These are phyloP conservation scores for Eupithecia pulchellata DNA, from an alignment of 2,888 invertebrate species.

Conservation along the genomic window DNA sequence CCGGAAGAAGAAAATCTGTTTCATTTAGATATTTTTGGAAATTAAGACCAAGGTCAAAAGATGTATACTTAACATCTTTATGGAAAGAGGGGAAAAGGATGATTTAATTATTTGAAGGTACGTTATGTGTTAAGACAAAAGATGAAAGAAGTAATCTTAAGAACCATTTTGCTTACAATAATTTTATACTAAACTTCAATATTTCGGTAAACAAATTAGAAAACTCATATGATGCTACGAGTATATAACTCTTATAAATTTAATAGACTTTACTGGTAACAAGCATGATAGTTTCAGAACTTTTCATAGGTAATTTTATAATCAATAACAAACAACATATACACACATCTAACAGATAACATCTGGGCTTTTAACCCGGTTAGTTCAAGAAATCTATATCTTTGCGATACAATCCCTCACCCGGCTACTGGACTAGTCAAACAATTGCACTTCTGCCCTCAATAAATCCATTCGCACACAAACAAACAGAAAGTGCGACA, in stretches of 20 bases:
- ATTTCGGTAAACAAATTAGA: too few relatives aligned
- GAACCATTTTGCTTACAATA: background rate
- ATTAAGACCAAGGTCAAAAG: background rate
- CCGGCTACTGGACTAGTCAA: conserved; percentile 10
- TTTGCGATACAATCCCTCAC: background rate
- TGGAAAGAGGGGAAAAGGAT: background rate
- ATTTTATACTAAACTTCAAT: too few relatives aligned
- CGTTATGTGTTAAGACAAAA: background rate
- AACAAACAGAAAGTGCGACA: conserved; percentile 54
- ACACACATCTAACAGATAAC: background rate
- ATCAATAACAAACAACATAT: too few relatives aligned
- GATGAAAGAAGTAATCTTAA: too few relatives aligned
- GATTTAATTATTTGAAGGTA: too few relatives aligned
- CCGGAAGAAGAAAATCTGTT: too few relatives aligned
- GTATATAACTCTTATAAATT: too few relatives aligned
- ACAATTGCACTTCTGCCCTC: conserved; percentile 30
- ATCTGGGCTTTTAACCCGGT: background rate
- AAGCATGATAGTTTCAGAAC: too few relatives aligned
- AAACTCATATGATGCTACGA: too few relatives aligned
- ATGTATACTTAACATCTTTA: background rate
- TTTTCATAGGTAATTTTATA: too few relatives aligned
- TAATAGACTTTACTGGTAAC: too few relatives aligned
- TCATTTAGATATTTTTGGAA: background rate
- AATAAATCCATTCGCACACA: conserved; percentile 33
- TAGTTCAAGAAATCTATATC: background rate